A percentile compares a stretch with the other conserved stretches of the same genome.
Evolutionary conservation across 2,888 invertebrate genomes (phyloP).

Genomic region (Apamea monoglypha): DNA sequence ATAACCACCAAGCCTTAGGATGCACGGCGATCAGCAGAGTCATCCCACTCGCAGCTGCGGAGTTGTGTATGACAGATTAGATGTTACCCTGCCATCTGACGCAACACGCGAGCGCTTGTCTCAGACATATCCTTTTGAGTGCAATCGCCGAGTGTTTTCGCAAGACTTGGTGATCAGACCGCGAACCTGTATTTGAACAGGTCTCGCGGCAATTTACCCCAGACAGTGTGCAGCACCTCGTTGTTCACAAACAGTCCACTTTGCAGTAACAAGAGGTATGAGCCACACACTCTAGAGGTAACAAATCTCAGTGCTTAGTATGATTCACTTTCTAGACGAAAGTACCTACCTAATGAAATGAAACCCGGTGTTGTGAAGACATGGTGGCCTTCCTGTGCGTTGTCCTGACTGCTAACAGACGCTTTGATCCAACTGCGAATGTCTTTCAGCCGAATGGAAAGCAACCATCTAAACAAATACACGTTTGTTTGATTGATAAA

Average conservation of each 20-base stretch:
- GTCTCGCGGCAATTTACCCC: conserved; percentile 7
- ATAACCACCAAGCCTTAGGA: conserved; percentile 7
- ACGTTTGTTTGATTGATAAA: no score
- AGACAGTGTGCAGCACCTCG: conserved; percentile 9
- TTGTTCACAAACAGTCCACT: neutral
- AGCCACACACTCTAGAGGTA: neutral
- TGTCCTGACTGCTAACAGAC: neutral
- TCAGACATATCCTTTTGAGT: neutral
- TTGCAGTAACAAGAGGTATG: neutral
- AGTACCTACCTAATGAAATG: neutral
- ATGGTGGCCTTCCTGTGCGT: no score
- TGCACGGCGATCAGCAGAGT: neutral
- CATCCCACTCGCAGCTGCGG: neutral
- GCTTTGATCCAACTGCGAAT: no score
- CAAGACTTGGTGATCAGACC: conserved; percentile 12
- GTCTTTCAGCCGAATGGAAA: neutral
- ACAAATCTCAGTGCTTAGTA: conserved; percentile 26
- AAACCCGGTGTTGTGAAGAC: neutral
- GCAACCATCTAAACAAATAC: neutral
- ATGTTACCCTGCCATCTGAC: neutral
- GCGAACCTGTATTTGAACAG: neutral
- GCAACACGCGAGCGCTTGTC: neutral
- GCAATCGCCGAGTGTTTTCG: neutral
- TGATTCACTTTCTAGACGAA: conserved; percentile 18
- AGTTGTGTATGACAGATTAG: neutral